phyloP scores from a whole-genome alignment of 2,888 invertebrate genomes.

The Drosophila mercatorum region DNA sequence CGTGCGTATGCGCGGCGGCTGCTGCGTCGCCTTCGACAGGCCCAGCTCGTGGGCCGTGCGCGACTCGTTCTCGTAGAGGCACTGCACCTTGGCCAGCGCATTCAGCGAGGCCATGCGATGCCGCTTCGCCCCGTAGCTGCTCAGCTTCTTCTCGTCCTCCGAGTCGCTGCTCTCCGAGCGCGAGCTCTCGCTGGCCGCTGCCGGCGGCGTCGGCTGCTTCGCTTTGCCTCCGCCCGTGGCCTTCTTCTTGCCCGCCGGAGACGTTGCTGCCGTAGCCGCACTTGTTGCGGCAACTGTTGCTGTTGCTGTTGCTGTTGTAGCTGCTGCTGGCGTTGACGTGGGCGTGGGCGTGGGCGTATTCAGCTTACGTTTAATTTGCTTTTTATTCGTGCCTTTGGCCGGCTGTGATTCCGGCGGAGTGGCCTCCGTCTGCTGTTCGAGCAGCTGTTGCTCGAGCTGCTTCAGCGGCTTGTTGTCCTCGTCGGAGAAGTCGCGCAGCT shows the following conservation, averaged over 20 bases:
- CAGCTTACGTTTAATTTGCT: constrained; percentile 33
- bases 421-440: neutral
- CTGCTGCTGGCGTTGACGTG: constrained; percentile 2
- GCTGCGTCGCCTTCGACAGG: constrained; percentile 84
- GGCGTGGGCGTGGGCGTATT: constrained; percentile 26
- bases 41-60: constrained; percentile 89
- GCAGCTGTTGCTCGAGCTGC: constrained; percentile 37
- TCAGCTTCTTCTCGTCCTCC: constrained; percentile 82
- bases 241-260: constrained; percentile 21
- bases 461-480: constrained; percentile 82
- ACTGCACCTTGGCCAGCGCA: constrained; percentile 95
- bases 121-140: constrained; percentile 88
- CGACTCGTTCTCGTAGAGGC: constrained; percentile 95
- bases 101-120: constrained; percentile 95
- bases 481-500: constrained; percentile 82
- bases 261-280: neutral
- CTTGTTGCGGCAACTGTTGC: neutral
- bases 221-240: constrained; percentile 14
- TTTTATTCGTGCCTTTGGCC: constrained; percentile 24
- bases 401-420: neutral
- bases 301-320: neutral
- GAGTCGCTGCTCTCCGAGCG: constrained; percentile 73
- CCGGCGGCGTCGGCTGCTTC: constrained; percentile 18
- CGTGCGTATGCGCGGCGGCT: constrained; percentile 84
- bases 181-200: constrained; percentile 47